Percentiles rank a stretch among this genome's conserved stretches.
Evolutionary conservation across 2,888 invertebrate species (phyloP).

Genomic region (Thalpophila matura): DNA sequence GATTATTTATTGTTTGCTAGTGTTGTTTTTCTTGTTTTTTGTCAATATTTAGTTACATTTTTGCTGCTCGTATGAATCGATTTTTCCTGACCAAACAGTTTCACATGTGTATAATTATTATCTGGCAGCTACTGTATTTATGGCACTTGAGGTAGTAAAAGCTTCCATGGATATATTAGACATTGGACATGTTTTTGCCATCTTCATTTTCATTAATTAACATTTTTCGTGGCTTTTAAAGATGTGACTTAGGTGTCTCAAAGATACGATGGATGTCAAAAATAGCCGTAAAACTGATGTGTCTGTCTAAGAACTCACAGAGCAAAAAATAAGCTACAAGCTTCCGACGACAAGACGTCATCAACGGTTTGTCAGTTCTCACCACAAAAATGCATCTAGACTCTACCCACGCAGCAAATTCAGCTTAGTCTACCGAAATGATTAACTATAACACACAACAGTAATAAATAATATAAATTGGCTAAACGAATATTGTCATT

Average conservation of each 20-base stretch:
- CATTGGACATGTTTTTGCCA: background rate
- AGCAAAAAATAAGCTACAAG: background rate
- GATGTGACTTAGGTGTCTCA: no score
- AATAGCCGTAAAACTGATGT: background rate
- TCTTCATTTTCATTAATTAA: no score
- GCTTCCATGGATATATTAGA: no score
- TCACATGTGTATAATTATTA: background rate
- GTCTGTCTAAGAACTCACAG: background rate
- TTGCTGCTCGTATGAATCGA: background rate
- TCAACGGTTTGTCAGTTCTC: background rate
- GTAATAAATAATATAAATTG: constrained; percentile 53
- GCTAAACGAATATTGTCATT: constrained; percentile 67
- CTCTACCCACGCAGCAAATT: background rate
- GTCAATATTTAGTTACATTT: constrained; percentile 8
- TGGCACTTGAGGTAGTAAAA: background rate
- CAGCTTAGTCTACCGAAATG: constrained; percentile 5
- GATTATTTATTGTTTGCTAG: constrained; percentile 27
- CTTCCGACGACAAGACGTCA: background rate
- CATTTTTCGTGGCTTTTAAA: no score
- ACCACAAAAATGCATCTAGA: constrained; percentile 14
- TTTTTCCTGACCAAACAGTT: background rate
- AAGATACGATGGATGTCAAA: no score
- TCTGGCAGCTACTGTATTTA: background rate
- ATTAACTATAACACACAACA: constrained; percentile 18
- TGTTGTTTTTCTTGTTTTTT: constrained; percentile 25